phyloP scores from a whole-genome alignment of 1,140 invertebrate species.

The Macrostomum lignano region DNA sequence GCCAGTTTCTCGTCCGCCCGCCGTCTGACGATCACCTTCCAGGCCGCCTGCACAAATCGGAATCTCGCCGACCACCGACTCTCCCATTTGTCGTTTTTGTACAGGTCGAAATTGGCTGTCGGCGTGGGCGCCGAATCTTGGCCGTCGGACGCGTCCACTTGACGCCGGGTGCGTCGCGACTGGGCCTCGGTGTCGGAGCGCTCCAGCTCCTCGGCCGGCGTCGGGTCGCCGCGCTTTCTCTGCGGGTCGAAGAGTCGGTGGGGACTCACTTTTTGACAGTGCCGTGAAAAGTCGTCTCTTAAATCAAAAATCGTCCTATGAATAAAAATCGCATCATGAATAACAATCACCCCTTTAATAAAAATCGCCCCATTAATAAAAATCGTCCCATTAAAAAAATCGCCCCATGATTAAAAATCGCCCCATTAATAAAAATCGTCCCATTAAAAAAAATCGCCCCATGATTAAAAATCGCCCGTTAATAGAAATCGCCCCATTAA shows the following conservation, averaged over 20 bases:
- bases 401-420: too few species aligned
- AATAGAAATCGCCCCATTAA: too few species aligned
- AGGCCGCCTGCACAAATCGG: conserved; percentile 20
- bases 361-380: too few species aligned
- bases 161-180: conserved; percentile 11
- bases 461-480: too few species aligned
- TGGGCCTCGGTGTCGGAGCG: conserved; percentile 10
- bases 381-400: too few species aligned
- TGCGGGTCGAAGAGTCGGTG: conserved; percentile 11
- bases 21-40: too few species aligned
- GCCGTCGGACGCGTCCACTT: not conserved
- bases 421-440: too few species aligned
- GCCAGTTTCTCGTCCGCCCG: too few species aligned
- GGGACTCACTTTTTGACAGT: conserved; percentile 1
- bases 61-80: conserved; percentile 12
- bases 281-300: not conserved
- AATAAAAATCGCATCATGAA: too few species aligned
- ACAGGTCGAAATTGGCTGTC: conserved; percentile 17
- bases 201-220: conserved; percentile 12
- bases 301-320: not conserved
- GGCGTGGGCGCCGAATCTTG: conserved; percentile 1
- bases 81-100: conserved; percentile 20
- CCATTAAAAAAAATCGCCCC: too few species aligned
- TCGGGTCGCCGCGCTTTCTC: conserved; percentile 12
- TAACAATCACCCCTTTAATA: too few species aligned